Evolutionary conservation across 2,113 vertebrate genomes (phyloP).

Genomic region (Mustela lutreola): DNA sequence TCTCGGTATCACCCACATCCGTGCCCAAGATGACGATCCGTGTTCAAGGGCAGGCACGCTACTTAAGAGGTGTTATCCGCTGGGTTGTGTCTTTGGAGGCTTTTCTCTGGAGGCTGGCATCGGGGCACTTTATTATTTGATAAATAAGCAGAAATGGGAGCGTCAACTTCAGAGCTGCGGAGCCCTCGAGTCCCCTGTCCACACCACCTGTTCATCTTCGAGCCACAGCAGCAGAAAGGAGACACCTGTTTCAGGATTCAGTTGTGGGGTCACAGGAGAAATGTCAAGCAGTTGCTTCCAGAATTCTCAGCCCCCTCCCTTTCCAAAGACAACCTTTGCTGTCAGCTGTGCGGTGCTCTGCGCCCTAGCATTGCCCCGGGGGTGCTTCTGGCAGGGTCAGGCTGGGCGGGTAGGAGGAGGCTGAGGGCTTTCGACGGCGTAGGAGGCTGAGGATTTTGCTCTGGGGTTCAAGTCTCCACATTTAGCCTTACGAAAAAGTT

Average conservation of each 20-base stretch:
- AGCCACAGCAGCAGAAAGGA: neutral
- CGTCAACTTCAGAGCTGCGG: fast-evolving
- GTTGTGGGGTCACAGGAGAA: neutral
- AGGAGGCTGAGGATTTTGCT: neutral
- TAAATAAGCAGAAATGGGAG: neutral
- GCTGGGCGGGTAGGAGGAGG: neutral
- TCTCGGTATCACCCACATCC: neutral
- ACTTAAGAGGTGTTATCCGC: neutral
- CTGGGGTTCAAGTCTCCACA: neutral
- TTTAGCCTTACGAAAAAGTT: neutral
- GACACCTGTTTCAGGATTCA: neutral
- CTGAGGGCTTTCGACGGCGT: fast-evolving
- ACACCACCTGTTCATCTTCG: neutral
- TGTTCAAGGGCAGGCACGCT: neutral
- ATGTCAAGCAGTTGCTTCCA: neutral
- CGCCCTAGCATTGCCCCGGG: fast-evolving
- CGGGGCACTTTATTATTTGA: neutral
- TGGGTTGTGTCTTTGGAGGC: neutral
- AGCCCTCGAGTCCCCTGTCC: neutral
- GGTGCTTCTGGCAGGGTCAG: too few relatives aligned
- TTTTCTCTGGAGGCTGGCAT: neutral
- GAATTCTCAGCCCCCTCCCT: neutral
- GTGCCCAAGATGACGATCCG: neutral
- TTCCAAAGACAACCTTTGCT: neutral
- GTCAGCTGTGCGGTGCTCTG: neutral